These are phyloP conservation scores for Pogona vitticeps DNA, from an alignment of 2,113 vertebrate species.

Conservation along the genomic window DNA sequence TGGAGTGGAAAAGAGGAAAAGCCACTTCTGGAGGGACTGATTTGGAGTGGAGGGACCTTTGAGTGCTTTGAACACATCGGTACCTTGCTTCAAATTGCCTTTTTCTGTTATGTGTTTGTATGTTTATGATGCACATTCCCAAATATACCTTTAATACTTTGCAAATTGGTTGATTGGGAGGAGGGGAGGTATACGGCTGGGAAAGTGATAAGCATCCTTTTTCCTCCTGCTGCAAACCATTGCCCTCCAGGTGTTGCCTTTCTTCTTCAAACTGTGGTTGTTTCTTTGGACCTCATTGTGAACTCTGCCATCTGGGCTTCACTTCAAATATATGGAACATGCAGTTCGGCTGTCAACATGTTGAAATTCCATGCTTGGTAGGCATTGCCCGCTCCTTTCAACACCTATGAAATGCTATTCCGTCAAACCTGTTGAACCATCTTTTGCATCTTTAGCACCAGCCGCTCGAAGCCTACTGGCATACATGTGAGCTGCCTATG, in stretches of 20 bases:
- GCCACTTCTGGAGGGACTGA: not conserved
- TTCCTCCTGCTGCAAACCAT: too few species aligned
- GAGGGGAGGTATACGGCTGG: not conserved
- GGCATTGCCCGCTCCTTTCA: not conserved
- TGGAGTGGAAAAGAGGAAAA: too few species aligned
- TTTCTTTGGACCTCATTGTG: not conserved
- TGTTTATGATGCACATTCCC: too few species aligned
- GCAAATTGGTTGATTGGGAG: not conserved
- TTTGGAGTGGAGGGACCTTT: not conserved
- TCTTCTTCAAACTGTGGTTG: not conserved
- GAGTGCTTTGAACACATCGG: too few species aligned
- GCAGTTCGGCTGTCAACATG: not conserved
- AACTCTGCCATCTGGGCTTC: not conserved
- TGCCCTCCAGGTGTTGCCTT: not conserved
- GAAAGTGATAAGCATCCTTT: not conserved
- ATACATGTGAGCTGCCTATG: not conserved
- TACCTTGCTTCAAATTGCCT: not conserved
- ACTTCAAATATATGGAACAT: not conserved
- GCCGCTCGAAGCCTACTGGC: not conserved
- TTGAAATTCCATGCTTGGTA: not conserved
- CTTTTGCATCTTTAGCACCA: not conserved
- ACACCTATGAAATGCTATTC: not conserved
- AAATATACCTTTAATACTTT: not conserved
- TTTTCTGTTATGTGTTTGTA: too few species aligned
- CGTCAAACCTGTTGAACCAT: not conserved